A percentile compares a stretch with the other conserved stretches of the same genome.
phyloP scores from a whole-genome alignment of 64 coral and sea anemone species.

The Actinia tenebrosa region DNA sequence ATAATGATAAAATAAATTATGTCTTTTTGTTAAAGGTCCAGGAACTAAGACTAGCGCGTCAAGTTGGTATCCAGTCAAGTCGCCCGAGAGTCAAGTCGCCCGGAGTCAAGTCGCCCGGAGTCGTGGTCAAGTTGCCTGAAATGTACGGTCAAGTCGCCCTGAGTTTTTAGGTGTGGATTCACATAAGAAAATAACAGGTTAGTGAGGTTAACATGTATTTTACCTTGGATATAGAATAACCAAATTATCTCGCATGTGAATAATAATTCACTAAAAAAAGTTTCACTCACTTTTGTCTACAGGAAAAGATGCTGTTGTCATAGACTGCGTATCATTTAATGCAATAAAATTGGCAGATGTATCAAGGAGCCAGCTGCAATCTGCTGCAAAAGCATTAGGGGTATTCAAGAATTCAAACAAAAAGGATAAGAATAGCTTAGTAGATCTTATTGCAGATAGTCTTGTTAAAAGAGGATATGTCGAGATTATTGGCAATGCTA shows the following conservation, averaged over 20 bases:
- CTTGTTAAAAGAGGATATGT: background rate
- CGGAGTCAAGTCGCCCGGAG: no score
- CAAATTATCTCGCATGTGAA: background rate
- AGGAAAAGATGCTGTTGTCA: conserved; percentile 3
- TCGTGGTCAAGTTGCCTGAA: no score
- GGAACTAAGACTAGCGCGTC: no score
- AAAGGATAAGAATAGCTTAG: background rate
- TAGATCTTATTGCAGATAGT: background rate
- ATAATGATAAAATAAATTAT: no score
- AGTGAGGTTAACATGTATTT: no score
- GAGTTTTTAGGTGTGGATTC: no score
- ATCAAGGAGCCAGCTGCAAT: background rate
- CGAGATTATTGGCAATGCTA: background rate
- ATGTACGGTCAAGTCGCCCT: no score
- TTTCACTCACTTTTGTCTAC: background rate
- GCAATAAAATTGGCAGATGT: conserved; percentile 3
- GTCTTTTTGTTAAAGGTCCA: no score
- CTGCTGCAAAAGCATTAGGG: background rate
- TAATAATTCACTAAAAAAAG: background rate
- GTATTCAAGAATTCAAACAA: background rate
- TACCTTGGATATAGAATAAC: background rate
- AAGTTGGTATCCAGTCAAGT: no score
- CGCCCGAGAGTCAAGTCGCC: no score
- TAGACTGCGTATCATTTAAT: conserved; percentile 6
- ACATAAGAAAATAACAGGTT: no score